Percentiles rank a stretch among this genome's conserved stretches.
These are phyloP conservation scores for Calephelis virginiensis DNA, from an alignment of 1,140 invertebrate species.

Conservation along the genomic window DNA sequence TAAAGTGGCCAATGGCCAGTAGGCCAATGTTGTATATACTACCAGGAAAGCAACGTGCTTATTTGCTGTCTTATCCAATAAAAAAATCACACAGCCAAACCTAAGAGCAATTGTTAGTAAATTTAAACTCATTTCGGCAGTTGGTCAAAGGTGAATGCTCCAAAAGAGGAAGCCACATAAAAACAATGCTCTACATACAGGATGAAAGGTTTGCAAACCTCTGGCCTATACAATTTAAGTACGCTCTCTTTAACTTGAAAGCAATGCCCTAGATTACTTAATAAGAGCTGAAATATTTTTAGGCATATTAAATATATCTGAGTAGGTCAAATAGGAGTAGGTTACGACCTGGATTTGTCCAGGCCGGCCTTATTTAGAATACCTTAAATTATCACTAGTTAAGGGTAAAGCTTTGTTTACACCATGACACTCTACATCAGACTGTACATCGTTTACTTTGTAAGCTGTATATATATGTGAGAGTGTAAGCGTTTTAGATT, in stretches of 20 bases:
- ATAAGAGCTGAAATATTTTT: slow-evolving; percentile 15
- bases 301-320: slow-evolving; percentile 13
- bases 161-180: not conserved
- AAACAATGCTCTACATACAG: slow-evolving; percentile 14
- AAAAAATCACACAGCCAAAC: too few species aligned
- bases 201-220: slow-evolving; percentile 3
- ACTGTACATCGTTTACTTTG: too few species aligned
- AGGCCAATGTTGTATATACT: too few species aligned
- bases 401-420: too few species aligned
- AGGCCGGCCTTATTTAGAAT: not conserved
- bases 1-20: too few species aligned
- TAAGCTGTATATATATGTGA: too few species aligned
- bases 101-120: not conserved
- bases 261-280: slow-evolving; percentile 17
- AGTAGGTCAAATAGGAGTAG: slow-evolving; percentile 5
- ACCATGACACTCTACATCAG: too few species aligned
- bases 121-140: not conserved
- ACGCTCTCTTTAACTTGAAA: slow-evolving; percentile 7
- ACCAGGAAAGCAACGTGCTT: too few species aligned
- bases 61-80: too few species aligned
- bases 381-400: not conserved
- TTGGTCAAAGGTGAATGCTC: not conserved
- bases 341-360: not conserved
- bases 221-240: slow-evolving; percentile 12
- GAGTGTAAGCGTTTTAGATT: too few species aligned